phyloP scores from a whole-genome alignment of 2,797 vertebrate species.

The Anguilla pacifica region DNA sequence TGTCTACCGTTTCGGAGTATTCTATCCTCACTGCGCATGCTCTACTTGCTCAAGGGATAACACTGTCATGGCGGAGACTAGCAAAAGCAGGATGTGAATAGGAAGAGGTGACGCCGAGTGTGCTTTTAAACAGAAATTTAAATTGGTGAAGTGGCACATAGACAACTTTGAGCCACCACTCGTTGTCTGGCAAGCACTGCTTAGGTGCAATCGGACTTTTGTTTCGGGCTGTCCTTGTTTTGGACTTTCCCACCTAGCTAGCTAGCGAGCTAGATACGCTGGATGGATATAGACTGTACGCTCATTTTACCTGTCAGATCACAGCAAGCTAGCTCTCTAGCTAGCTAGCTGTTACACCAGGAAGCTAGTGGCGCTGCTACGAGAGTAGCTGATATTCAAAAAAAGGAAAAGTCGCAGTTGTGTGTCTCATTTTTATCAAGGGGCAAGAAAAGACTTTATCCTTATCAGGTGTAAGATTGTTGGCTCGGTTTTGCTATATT shows the following conservation, averaged over 20 bases:
- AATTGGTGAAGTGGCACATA: neutral
- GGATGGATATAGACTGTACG: neutral
- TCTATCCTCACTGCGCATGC: constrained; percentile 52
- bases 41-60: constrained; percentile 46
- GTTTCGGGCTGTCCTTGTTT: constrained; percentile 13
- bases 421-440: neutral
- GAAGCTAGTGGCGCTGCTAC: constrained; percentile 10
- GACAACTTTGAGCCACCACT: neutral
- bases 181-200: neutral
- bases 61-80: constrained; percentile 74
- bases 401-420: neutral
- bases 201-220: neutral
- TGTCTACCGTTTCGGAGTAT: constrained; percentile 28
- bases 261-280: neutral
- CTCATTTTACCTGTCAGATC: constrained; percentile 24
- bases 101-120: constrained; percentile 20
- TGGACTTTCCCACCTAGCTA: constrained; percentile 17
- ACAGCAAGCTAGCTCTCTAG: constrained; percentile 2
- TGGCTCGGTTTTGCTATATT: neutral
- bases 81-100: constrained; percentile 37
- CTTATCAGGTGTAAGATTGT: neutral
- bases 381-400: neutral
- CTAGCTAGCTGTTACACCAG: neutral
- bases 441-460: neutral
- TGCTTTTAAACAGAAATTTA: neutral